Base-by-base conservation (phyloP, 1,140 invertebrate species). In the Drosophila micromelanica region DNA sequence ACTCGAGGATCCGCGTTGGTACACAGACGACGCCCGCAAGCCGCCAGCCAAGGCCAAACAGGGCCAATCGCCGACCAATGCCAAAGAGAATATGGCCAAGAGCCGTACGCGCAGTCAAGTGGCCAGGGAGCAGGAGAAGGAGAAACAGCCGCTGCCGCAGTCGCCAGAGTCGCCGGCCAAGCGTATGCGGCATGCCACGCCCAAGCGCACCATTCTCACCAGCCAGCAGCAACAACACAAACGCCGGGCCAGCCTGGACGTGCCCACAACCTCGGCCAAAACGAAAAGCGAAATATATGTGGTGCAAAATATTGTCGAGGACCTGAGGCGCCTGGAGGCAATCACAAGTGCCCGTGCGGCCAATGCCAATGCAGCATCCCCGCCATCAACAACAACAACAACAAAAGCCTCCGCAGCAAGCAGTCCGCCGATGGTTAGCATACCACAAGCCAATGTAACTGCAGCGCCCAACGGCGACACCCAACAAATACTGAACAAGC, bases 1-100 rank as follows among this genome's bases (percentile, higher is more conserved):
- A 17, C 69, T 91, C 8, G 80, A 90, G 48, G 73, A 91, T 76
- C 89, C 89, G 12, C 85, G 90, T 15, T 91, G 89, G 89, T 91
- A 90, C 40, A 76, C 64, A 20, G 74, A 89, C 0, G 61, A 51
- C 11, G 5, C n/a, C 15, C 59, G 40, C 37, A 8, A 32, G 43
- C 15, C 15, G n/a, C 6, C 15, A 9, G 12, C n/a, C 17, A 75
- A 63, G 30, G 8, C 27, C 7, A 79, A 67, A 42, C 20, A n/a
- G n/a, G n/a, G n/a, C n/a, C n/a, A 82, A 51, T 17, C 64, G 12
- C 30, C 68, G 8, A 38, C 20, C 30, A 60, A 64, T 52, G 48
- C 62, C 30, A 87, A 89, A 42, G 79, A 86, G 23, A 87, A 86
- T 52, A 43, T 71, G 3, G 38, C 46, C 8, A 55, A 40, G 46